Evolutionary conservation across 1,140 invertebrate genomes (phyloP).

Genomic region (Zaprionus vittiger): DNA sequence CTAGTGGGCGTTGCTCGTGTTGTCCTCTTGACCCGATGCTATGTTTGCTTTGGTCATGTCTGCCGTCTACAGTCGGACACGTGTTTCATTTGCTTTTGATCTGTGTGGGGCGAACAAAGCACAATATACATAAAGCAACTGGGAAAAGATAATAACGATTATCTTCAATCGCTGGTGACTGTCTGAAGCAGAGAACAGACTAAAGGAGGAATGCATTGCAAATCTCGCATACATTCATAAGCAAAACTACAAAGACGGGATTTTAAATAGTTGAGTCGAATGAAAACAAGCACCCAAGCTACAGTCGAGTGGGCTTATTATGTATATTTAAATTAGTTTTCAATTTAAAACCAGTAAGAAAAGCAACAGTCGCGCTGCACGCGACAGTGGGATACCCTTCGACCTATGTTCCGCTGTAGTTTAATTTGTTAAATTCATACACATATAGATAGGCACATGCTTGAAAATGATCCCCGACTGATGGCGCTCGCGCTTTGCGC

Average conservation of each 20-base stretch:
- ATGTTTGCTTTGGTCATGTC: slow-evolving; percentile 11
- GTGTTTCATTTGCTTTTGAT: slow-evolving; percentile 48
- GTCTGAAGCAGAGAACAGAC: background rate
- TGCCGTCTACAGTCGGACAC: slow-evolving; percentile 25
- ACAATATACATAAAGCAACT: slow-evolving; percentile 13
- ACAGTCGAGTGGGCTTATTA: too few species aligned
- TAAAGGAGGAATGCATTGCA: background rate
- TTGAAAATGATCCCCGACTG: too few species aligned
- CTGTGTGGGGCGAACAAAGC: slow-evolving; percentile 8
- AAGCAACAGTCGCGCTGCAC: too few species aligned
- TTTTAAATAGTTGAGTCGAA: background rate
- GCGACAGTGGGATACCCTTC: too few species aligned
- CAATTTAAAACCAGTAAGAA: too few species aligned
- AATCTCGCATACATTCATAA: background rate
- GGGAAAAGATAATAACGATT: slow-evolving; percentile 19
- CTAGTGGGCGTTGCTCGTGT: background rate
- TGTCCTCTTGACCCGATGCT: slow-evolving; percentile 26
- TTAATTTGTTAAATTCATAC: too few species aligned
- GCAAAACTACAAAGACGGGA: background rate
- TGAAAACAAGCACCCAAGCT: too few species aligned
- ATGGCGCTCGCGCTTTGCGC: too few species aligned
- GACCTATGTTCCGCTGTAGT: too few species aligned
- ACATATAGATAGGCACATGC: too few species aligned
- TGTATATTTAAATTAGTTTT: too few species aligned
- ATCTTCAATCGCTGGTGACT: slow-evolving; percentile 14